Evolutionary conservation across 2,113 vertebrate species (phyloP).

Genomic region (Rhea americana): DNA sequence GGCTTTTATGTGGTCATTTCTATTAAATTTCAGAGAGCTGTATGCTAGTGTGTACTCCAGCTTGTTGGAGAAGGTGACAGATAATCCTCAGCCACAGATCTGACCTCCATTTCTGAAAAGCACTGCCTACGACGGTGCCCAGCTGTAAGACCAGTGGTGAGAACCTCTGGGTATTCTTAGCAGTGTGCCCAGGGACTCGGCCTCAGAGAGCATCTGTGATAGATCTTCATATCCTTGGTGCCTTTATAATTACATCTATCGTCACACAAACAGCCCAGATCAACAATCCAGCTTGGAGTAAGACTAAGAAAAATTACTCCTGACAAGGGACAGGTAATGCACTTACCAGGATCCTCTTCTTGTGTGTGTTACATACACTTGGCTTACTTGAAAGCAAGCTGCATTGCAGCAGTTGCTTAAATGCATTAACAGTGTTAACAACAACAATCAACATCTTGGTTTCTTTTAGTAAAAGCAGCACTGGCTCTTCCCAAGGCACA

Average conservation of each 20-base stretch:
- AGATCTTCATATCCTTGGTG: not conserved
- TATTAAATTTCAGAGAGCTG: accelerated
- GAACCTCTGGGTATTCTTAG: not conserved
- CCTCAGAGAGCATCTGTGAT: not conserved
- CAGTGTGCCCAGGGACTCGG: not conserved
- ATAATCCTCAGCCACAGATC: not conserved
- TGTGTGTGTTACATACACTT: not conserved
- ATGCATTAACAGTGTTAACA: not conserved
- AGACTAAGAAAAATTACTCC: not conserved
- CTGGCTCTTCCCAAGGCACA: not conserved
- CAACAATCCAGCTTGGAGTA: not conserved
- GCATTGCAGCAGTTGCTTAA: not conserved
- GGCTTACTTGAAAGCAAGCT: not conserved
- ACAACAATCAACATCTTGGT: slow-evolving; percentile 3
- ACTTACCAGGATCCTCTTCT: not conserved
- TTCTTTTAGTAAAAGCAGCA: slow-evolving; percentile 55
- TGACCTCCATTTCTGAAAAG: not conserved
- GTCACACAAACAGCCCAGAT: not conserved
- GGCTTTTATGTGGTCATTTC: not conserved
- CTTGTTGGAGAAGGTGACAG: slow-evolving; percentile 5
- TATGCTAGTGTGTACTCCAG: not conserved
- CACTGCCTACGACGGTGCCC: not conserved
- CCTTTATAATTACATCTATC: not conserved
- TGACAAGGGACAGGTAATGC: not conserved
- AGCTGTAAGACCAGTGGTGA: not conserved